Conservation (phyloP, 2,113 vertebrate species). For the Takifugu bimaculatus region DNA sequence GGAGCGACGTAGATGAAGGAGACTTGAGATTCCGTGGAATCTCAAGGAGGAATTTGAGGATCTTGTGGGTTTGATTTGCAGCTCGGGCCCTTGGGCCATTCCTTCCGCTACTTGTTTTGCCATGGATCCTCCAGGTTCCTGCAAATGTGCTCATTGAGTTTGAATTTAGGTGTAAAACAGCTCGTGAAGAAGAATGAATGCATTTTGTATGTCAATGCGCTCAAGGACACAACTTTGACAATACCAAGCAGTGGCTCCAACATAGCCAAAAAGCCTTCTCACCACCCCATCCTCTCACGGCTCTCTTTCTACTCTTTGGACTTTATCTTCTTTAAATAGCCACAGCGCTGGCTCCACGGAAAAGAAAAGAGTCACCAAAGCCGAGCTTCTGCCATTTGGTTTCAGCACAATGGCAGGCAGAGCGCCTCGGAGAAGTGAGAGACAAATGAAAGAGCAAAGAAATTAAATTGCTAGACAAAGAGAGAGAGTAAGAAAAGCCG, state of each 20-base stretch:
- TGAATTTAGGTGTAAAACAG: no score
- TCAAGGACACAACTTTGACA: conserved; percentile 21
- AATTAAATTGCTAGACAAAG: conserved; percentile 25
- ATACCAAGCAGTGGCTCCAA: conserved; percentile 43
- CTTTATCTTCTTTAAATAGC: conserved; percentile 42
- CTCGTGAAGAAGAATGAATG: no score
- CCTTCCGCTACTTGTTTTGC: no score
- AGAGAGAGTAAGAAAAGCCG: conserved; percentile 5
- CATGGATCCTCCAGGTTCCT: no score
- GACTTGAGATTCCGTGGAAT: no score
- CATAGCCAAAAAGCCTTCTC: conserved; percentile 45
- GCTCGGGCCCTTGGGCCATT: no score
- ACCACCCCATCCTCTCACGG: conserved; percentile 49
- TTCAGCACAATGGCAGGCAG: conserved; percentile 11
- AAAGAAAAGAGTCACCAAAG: conserved; percentile 25
- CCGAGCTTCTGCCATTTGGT: conserved; percentile 13
- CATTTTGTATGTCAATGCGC: neutral
- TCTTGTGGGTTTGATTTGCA: no score
- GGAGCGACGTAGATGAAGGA: no score
- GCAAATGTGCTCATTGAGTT: no score
- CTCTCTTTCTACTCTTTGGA: conserved; percentile 22
- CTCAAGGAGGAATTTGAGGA: no score
- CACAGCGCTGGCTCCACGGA: conserved; percentile 13
- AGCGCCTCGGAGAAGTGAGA: conserved; percentile 8
- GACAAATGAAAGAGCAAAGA: conserved; percentile 35